phyloP scores from a whole-genome alignment of 2,113 vertebrate genomes.

The Progne subis region DNA sequence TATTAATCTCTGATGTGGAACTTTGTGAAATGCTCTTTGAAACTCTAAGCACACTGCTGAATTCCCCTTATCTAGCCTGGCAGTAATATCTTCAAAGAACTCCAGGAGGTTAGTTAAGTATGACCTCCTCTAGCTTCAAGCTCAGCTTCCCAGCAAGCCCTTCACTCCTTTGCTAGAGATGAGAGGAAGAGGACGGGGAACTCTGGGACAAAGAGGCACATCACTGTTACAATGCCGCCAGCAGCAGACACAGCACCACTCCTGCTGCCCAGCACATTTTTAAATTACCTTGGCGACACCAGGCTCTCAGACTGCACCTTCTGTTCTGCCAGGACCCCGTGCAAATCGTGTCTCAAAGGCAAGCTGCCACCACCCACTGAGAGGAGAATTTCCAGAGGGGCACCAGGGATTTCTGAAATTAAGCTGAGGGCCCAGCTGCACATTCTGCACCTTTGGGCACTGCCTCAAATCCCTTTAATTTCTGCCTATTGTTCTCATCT shows the following conservation, averaged over 20 bases:
- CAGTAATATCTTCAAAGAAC: conserved; percentile 73
- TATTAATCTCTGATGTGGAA: conserved; percentile 68
- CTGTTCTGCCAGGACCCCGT: background rate
- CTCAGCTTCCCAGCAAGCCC: conserved; percentile 66
- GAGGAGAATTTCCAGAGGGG: background rate
- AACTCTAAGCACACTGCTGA: conserved; percentile 56
- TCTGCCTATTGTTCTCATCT: background rate
- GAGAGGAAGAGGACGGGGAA: conserved; percentile 14
- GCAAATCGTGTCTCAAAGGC: background rate
- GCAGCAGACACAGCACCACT: background rate
- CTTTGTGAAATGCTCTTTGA: conserved; percentile 69
- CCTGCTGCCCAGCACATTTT: conserved; percentile 23
- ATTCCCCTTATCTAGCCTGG: conserved; percentile 70
- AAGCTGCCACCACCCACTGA: background rate
- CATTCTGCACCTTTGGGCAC: background rate
- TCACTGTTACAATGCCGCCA: background rate
- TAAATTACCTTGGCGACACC: background rate
- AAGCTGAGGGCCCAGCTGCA: background rate
- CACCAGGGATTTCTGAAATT: background rate
- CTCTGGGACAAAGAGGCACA: conserved; percentile 31
- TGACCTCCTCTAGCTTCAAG: conserved; percentile 69
- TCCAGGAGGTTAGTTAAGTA: conserved; percentile 72
- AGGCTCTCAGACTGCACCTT: background rate
- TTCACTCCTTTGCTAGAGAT: conserved; percentile 52
- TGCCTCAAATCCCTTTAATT: background rate